Evolutionary conservation across 2,797 vertebrate species (phyloP), one percentile per base, ranked within the genome.

Genomic region (Threskiornis aethiopicus): DNA sequence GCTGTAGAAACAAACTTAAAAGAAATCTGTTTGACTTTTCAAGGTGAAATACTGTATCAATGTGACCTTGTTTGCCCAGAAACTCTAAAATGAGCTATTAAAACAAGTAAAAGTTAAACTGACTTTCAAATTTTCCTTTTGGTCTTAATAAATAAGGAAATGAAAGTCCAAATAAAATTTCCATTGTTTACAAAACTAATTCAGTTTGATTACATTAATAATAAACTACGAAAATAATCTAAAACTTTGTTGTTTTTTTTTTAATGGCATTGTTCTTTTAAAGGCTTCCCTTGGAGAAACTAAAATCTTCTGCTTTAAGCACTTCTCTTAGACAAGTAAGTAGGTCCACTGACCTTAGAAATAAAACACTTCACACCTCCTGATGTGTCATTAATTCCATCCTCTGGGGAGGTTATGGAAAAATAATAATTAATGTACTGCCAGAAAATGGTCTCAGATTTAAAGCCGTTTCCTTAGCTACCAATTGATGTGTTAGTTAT

Each of bases 351-450:
- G 76, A 91, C 79, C 75, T 85, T 89, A 39, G 41, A 92, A 94
- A 96, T 79, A 83, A 87, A 97, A 77, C 37, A 84, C n/a, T 94
- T 97, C 86, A 84, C 65, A 96, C 76, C 89, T 92, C 54, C 85
- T 89, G 80, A 93, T 93, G 51, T 71, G 91, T 87, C 84, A 96
- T 87, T 94, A 93, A 90, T 95, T 94, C 72, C 66, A 67, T 52
- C 41, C 90, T 95, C 94, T 73, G 55, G 39, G 72, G 39, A 90
- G 58, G 70, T 86, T 92, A 95, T 52, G 61, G 88, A 94, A 97
- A 97, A 95, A 90, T 91, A 85, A 87, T 93, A 95, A 95, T 91
- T 92, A 90, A 93, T 37, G 78, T 77, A 58, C 61, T 86, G 59
- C 61, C 84, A 93, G 78, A 95, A 95, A 94, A 80, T 35, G 18